A percentile compares a stretch with the other conserved stretches of the same genome.
Conservation (phyloP, 2,888 invertebrate species). For the Cecidostiba fungosa region DNA sequence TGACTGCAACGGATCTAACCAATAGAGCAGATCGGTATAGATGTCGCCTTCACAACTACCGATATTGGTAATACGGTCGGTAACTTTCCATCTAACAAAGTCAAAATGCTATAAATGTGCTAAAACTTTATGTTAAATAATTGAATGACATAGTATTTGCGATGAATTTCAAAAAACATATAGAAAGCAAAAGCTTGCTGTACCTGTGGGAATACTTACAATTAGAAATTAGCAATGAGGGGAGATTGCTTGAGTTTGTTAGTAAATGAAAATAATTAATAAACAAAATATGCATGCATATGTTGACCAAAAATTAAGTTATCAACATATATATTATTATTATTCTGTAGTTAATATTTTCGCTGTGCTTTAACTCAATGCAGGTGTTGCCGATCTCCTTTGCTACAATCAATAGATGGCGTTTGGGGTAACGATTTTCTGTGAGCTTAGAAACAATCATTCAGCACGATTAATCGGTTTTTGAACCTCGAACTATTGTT, state of each 20-base stretch:
- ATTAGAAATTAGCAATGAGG: neutral
- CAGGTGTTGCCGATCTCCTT: neutral
- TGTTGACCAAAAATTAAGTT: neutral
- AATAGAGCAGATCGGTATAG: constrained; percentile 33
- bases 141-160: neutral
- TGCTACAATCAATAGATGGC: constrained; percentile 49
- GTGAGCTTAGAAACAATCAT: neutral
- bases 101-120: neutral
- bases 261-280: neutral
- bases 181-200: neutral
- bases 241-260: neutral
- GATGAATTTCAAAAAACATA: neutral
- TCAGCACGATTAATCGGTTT: neutral
- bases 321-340: neutral
- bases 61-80: constrained; percentile 50
- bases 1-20: constrained; percentile 41
- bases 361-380: neutral
- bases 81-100: constrained; percentile 33
- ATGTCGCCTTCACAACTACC: constrained; percentile 39
- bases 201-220: neutral
- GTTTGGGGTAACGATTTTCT: constrained; percentile 22
- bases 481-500: neutral
- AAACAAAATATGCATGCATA: neutral
- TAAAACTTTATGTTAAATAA: neutral
- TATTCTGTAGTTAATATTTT: neutral